Conservation (phyloP, 2,113 vertebrate genomes). For the Nannospalax galili region DNA sequence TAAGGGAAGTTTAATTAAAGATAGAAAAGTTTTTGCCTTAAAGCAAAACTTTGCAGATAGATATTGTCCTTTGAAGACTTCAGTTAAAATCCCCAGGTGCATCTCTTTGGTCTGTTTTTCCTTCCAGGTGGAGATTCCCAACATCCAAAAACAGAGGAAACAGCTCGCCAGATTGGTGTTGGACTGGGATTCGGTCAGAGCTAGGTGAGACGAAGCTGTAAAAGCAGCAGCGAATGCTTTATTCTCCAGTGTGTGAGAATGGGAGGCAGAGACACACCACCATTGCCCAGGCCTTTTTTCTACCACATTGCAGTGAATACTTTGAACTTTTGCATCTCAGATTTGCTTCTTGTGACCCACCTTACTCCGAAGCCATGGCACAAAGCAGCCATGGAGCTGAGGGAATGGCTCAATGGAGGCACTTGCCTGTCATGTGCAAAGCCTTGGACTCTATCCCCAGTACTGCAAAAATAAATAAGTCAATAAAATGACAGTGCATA, state of each 20-base stretch:
- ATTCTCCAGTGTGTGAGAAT: not conserved
- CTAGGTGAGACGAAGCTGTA: constrained; percentile 86
- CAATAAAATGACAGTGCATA: not conserved
- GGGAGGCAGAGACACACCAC: not conserved
- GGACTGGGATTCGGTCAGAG: constrained; percentile 98
- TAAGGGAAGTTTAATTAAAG: not conserved
- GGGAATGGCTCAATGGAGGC: no score
- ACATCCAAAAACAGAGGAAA: constrained; percentile 98
- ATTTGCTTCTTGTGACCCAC: not conserved
- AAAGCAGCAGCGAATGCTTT: not conserved
- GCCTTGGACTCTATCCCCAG: not conserved
- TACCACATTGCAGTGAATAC: not conserved
- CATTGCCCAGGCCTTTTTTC: not conserved
- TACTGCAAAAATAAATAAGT: not conserved
- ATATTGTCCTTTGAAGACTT: not conserved
- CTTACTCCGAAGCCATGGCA: not conserved
- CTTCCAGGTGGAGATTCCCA: constrained; percentile 94
- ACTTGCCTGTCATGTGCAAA: not conserved
- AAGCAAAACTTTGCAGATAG: constrained; percentile 6
- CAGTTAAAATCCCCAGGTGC: not conserved
- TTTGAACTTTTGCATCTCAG: not conserved
- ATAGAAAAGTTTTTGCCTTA: not conserved
- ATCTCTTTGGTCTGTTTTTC: not conserved
- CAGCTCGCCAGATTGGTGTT: constrained; percentile 96
- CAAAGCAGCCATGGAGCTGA: not conserved